phyloP scores from a whole-genome alignment of 2,797 vertebrate species.

The Falco concolor region DNA sequence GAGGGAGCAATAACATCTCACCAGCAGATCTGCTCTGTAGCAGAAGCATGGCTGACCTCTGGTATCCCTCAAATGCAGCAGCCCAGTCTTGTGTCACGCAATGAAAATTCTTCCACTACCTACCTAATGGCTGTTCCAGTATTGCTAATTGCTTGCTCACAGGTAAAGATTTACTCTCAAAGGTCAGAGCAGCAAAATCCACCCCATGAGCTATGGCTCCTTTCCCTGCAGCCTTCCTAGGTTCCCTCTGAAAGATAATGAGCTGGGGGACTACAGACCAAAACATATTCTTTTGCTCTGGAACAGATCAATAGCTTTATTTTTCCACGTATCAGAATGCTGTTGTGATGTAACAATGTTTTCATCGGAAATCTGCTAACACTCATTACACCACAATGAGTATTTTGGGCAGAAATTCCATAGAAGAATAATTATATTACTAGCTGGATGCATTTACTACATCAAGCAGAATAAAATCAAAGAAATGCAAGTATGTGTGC shows the following conservation, averaged over 20 bases:
- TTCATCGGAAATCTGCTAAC: neutral
- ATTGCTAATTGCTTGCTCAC: neutral
- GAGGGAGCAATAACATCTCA: neutral
- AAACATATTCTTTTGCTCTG: neutral
- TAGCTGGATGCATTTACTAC: neutral
- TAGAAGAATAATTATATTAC: neutral
- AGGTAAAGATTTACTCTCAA: neutral
- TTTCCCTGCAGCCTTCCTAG: neutral
- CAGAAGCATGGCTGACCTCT: neutral
- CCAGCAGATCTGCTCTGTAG: neutral
- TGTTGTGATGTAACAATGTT: neutral
- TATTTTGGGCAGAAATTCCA: neutral
- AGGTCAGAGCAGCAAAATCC: neutral
- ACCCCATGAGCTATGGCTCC: accelerated
- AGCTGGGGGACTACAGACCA: neutral
- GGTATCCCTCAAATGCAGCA: neutral
- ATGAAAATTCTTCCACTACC: neutral
- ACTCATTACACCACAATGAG: neutral
- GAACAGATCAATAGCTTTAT: neutral
- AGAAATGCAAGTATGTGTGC: neutral
- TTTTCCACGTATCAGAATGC: neutral
- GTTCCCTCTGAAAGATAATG: neutral
- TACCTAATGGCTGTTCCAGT: neutral
- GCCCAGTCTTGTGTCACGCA: neutral
- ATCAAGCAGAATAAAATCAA: neutral